Conservation (phyloP, 1,140 invertebrate species). For the Drosophila prosaltans region DNA sequence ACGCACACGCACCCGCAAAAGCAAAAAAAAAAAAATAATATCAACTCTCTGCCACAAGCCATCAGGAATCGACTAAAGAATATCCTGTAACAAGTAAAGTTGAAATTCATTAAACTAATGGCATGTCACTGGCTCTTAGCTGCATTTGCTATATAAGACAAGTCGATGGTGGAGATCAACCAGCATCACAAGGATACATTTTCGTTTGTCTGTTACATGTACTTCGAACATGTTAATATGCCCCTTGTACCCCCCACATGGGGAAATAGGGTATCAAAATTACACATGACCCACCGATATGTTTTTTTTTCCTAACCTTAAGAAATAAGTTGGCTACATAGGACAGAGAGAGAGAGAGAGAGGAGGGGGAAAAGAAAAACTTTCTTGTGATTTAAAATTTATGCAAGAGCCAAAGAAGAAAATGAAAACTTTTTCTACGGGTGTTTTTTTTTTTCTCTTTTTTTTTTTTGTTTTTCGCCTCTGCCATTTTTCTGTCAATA, state of each 20-base stretch:
- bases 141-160: too few relatives aligned
- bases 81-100: too few relatives aligned
- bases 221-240: not conserved
- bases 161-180: too few relatives aligned
- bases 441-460: conserved; percentile 13
- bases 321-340: not conserved
- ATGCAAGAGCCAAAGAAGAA: conserved; percentile 34
- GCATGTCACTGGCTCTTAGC: too few relatives aligned
- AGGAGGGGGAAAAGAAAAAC: not conserved
- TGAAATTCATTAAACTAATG: too few relatives aligned
- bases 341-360: not conserved
- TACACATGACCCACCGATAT: not conserved
- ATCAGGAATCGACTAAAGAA: not conserved
- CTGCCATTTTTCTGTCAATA: conserved; percentile 44
- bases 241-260: not conserved
- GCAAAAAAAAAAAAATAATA: not conserved
- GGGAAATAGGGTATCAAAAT: not conserved
- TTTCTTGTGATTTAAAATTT: conserved; percentile 30
- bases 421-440: conserved; percentile 2
- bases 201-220: too few relatives aligned
- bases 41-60: not conserved
- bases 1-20: conserved; percentile 18
- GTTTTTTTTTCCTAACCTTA: not conserved
- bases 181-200: too few relatives aligned
- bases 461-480: conserved; percentile 17